Base-by-base conservation (phyloP, 2,797 vertebrate genomes). In the Psittacula echo region DNA sequence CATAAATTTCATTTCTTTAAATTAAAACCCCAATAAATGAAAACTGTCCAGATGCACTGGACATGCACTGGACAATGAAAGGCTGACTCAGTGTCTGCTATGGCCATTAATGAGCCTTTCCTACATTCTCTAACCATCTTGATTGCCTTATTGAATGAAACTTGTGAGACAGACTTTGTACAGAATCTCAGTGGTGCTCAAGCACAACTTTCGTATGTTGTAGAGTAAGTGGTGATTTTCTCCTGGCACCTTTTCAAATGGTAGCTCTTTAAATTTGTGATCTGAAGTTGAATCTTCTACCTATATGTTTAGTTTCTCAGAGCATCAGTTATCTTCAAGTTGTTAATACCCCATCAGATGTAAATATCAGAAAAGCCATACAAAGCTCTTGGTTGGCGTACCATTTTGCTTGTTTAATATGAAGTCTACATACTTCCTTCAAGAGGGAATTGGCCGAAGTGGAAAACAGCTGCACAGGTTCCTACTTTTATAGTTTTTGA, bases 61-160 rank as follows among this genome's bases (percentile, higher is more conserved):
- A 39, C 37, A 39, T 39, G 37, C 37, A 39, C 37, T 39, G 37
- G 37, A 39, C 37, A 97, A 92, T 75, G 78, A 71, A 65, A 74
- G 93, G 80, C 93, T 79, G 93, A 87, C 72, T 96, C 88, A 70
- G 45, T 75, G 68, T 73, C 70, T 80, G 90, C 80, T 60, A 3
- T 67, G 77, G 61, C 65, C 76, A n/a, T 95, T 95, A 96, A 95
- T 89, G 94, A 96, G 90, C 74, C 86, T 96, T 96, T 93, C 78
- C 87, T 95, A 94, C 30, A 71, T 80, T 94, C 85, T 88, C 95
- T 97, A 96, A 97, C 97, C 95, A 97, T 94, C 84, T 96, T 94
- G 97, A 97, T 96, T 97, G 95, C 93, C 84, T 95, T 95, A 83
- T 67, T 88, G 97, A 97, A 95, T 93, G 93, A 95, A 74, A 81